Evolutionary conservation across 2,888 invertebrate species (phyloP), one percentile per base, ranked within the genome.

Genomic region (Melanargia galathea): DNA sequence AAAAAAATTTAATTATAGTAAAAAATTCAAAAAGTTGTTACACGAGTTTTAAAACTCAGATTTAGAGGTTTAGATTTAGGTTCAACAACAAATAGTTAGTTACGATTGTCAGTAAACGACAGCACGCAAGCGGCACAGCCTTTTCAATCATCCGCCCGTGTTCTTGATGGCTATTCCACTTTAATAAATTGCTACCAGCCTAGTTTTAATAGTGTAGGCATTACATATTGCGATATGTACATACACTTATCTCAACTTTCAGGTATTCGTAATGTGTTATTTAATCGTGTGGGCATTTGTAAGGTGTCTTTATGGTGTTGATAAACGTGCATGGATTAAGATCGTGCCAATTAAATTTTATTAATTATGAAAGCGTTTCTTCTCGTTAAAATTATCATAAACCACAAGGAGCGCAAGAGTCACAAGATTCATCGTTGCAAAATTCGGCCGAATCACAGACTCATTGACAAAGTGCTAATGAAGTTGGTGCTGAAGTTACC

Each of bases 61-160:
- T 35, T 2, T 38, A 38, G 35, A 5, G 38, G 13, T 38, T n/a
- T 38, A n/a, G 38, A 38, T 38, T 3, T 1, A n/a, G n/a, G n/a
- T 38, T n/a, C 5, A 38, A 13, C n/a, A 1, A 38, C 6, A 30
- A 8, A 38, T n/a, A 38, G 13, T 38, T 22, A 8, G 11, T 43
- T 26, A 43, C 11, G 43, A 59, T 62, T 24, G 33, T 40, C 20
- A 30, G 30, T 46, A 30, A 65, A 62, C 56, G 51, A 63, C 45
- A 60, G 20, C 20, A 20, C 8, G 48, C 49, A 57, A 40, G 26
- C 60, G 20, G 20, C 46, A 38, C 57, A 62, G 59, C 62, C 64
- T 67, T 67, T 62, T 67, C 67, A 64, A 64, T 67, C 67, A 67
- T 60, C 45, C 30, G 52, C 52, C 18, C 45, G 62, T 52, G 35